Evolutionary conservation across 2,797 vertebrate species (phyloP).

Genomic region (Microhierax caerulescens): DNA sequence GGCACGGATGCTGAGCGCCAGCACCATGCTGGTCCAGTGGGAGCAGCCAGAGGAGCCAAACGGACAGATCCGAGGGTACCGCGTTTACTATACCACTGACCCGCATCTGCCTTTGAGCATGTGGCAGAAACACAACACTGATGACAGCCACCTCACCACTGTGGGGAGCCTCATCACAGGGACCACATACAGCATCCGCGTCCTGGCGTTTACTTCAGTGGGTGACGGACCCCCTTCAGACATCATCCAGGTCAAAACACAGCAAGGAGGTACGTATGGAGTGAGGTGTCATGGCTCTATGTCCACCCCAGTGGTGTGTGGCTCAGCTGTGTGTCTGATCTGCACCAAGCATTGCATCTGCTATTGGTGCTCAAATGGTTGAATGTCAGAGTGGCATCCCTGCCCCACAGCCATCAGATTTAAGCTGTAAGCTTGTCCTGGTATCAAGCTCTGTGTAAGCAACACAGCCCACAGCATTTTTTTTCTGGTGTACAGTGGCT

Average conservation of each 20-base stretch:
- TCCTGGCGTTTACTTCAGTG: slow-evolving; percentile 92
- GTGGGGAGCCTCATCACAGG: slow-evolving; percentile 87
- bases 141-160: slow-evolving; percentile 87
- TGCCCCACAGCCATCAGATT: fast-evolving
- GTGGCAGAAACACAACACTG: slow-evolving; percentile 93
- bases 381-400: not conserved
- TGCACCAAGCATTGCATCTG: not conserved
- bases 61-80: slow-evolving; percentile 89
- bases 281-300: fast-evolving
- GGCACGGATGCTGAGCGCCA: slow-evolving; percentile 91
- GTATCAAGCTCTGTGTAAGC: not conserved
- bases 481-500: not conserved
- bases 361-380: not conserved
- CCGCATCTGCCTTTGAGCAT: slow-evolving; percentile 80
- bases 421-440: not conserved
- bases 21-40: slow-evolving; percentile 95
- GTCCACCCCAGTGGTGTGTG: fast-evolving
- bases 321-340: not conserved
- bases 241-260: slow-evolving; percentile 91
- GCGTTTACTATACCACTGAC: slow-evolving; percentile 88
- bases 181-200: slow-evolving; percentile 90
- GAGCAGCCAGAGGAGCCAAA: slow-evolving; percentile 94
- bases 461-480: not conserved
- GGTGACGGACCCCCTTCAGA: slow-evolving; percentile 92
- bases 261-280: slow-evolving; percentile 88